phyloP scores from a whole-genome alignment of 2,113 vertebrate species.

The Tachycineta bicolor region DNA sequence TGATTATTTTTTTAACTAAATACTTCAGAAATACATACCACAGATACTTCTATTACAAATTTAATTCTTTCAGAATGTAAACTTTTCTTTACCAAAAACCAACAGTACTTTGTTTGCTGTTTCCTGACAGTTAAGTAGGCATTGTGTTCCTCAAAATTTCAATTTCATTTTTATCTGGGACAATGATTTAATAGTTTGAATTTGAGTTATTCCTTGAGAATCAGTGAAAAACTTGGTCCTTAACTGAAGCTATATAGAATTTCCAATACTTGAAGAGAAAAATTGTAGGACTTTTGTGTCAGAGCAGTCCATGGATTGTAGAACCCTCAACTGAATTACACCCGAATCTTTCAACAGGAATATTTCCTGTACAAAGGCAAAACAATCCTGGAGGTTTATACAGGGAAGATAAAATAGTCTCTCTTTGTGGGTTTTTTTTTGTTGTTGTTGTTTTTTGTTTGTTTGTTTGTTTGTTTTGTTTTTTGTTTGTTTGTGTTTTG shows the following conservation, averaged over 20 bases:
- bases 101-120: not conserved
- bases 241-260: not conserved
- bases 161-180: not conserved
- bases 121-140: not conserved
- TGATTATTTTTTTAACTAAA: not conserved
- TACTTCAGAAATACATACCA: not conserved
- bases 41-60: not conserved
- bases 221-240: not conserved
- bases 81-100: not conserved
- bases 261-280: not conserved
- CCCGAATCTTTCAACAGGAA: fast-evolving
- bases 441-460: no score
- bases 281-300: not conserved
- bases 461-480: no score
- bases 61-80: not conserved
- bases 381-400: not conserved
- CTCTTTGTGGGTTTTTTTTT: not conserved
- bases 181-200: not conserved
- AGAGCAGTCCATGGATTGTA: not conserved
- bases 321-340: not conserved
- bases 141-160: not conserved
- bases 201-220: not conserved
- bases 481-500: no score
- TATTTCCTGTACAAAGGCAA: not conserved
- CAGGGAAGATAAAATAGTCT: not conserved